These are phyloP conservation scores for Chaetoderma sp. DNA, from an alignment of 2,888 invertebrate genomes.

Conservation along the genomic window DNA sequence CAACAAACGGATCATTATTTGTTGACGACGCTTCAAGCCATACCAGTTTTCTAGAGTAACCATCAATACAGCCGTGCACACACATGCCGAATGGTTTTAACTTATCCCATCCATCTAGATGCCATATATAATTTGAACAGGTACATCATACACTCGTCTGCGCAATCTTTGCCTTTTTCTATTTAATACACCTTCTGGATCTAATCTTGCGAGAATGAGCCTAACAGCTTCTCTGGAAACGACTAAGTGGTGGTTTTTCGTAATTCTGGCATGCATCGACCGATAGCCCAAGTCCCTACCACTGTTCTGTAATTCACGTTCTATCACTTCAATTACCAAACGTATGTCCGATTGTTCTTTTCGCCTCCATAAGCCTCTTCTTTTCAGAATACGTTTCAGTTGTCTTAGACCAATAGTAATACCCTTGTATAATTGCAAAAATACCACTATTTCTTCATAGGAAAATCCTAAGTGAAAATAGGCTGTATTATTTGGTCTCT, in stretches of 20 bases:
- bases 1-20: slow-evolving; percentile 10
- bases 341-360: too few species aligned
- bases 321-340: too few species aligned
- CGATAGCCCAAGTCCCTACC: slow-evolving; percentile 4
- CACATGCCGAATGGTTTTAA: slow-evolving; percentile 7
- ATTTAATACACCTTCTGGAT: neutral
- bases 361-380: too few species aligned
- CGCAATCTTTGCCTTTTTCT: neutral
- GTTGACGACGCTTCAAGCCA: slow-evolving; percentile 12
- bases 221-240: slow-evolving; percentile 7
- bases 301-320: neutral
- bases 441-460: too few species aligned
- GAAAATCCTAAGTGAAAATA: too few species aligned
- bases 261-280: slow-evolving; percentile 5
- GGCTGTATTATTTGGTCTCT: too few species aligned
- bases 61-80: slow-evolving; percentile 14
- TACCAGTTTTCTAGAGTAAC: slow-evolving; percentile 4
- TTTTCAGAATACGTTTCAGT: too few species aligned
- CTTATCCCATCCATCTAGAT: slow-evolving; percentile 17
- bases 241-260: slow-evolving; percentile 1
- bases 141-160: neutral
- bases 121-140: slow-evolving; percentile 12
- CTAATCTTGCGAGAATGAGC: neutral
- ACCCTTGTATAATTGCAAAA: too few species aligned
- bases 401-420: too few species aligned